Conservation (phyloP, 2,797 vertebrate species). For the Lindbergichthys nudifrons region DNA sequence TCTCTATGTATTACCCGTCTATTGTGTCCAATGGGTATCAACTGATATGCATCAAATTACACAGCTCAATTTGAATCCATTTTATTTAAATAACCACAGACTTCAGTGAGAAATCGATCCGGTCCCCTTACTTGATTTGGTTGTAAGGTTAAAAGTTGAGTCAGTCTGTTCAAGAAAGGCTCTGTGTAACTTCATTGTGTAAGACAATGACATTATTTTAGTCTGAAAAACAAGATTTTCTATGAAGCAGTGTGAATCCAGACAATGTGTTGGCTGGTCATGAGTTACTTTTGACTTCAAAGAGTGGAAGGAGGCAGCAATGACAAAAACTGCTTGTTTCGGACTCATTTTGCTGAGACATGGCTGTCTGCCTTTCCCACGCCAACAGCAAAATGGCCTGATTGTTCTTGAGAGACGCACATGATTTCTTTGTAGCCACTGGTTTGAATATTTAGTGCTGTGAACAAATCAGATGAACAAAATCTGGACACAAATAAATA, state of each 20-base stretch:
- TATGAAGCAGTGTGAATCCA: conserved; percentile 3
- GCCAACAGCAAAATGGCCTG: conserved; percentile 28
- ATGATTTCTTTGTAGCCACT: conserved; percentile 47
- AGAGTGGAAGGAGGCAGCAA: neutral
- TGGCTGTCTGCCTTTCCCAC: conserved; percentile 45
- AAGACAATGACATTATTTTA: conserved; percentile 1
- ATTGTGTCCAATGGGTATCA: neutral
- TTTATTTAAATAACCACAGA: neutral
- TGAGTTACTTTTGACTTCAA: conserved; percentile 34
- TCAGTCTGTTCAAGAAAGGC: neutral
- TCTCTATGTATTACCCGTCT: neutral
- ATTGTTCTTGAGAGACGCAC: conserved; percentile 38
- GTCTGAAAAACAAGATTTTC: neutral
- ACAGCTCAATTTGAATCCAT: no score
- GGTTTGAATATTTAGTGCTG: conserved; percentile 19
- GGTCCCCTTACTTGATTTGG: neutral
- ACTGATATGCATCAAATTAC: neutral
- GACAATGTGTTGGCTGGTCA: conserved; percentile 23
- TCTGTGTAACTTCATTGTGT: conserved; percentile 13
- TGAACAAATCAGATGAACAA: conserved; percentile 16
- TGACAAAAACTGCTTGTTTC: conserved; percentile 29
- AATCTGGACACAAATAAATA: conserved; percentile 19
- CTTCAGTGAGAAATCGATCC: neutral
- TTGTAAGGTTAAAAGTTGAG: neutral
- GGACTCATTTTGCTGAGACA: conserved; percentile 22